A percentile compares a stretch with the other conserved stretches of the same genome.
Evolutionary conservation across 30 jellyfish, hydroid and myxozoan genomes (phyloP).

Genomic region (Chrysaora quinquecirrha): DNA sequence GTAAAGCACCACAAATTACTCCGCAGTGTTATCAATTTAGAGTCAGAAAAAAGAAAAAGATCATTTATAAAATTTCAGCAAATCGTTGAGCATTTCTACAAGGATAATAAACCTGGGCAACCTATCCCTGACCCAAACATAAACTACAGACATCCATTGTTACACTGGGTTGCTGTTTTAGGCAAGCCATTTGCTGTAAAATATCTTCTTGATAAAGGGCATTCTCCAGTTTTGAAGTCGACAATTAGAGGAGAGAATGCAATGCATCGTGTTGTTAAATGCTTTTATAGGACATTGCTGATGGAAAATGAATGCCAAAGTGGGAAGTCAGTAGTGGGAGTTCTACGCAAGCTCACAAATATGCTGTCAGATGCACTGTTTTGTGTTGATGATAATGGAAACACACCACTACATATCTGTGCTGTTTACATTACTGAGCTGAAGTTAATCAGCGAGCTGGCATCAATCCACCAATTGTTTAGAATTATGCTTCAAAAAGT

Average conservation of each 20-base stretch:
- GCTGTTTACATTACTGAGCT: conserved; percentile 55
- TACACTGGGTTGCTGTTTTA: conserved; percentile 89
- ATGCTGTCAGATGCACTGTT: conserved; percentile 64
- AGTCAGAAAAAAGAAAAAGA: conserved; percentile 35
- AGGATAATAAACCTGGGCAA: conserved; percentile 24
- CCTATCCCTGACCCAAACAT: conserved; percentile 67
- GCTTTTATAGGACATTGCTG: conserved; percentile 18
- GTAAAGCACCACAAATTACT: conserved; percentile 61
- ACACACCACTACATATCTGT: conserved; percentile 88
- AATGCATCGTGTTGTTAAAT: conserved; percentile 59
- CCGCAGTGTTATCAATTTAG: conserved; percentile 15
- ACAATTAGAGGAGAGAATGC: conserved; percentile 68
- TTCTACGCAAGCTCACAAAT: conserved; percentile 17
- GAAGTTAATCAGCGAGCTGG: not conserved
- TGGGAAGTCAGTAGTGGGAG: not conserved
- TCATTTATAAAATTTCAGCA: conserved; percentile 54
- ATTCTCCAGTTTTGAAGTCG: conserved; percentile 47
- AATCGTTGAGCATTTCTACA: conserved; percentile 15
- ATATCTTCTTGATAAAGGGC: conserved; percentile 42
- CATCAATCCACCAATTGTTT: conserved; percentile 4
- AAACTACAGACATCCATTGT: conserved; percentile 70
- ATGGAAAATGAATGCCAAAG: not conserved
- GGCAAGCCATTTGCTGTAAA: conserved; percentile 70
- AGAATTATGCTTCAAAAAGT: conserved; percentile 43
- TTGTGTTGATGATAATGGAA: conserved; percentile 60